phyloP scores from a whole-genome alignment of 2,113 vertebrate species.

The Heterotilapia buettikoferi region DNA sequence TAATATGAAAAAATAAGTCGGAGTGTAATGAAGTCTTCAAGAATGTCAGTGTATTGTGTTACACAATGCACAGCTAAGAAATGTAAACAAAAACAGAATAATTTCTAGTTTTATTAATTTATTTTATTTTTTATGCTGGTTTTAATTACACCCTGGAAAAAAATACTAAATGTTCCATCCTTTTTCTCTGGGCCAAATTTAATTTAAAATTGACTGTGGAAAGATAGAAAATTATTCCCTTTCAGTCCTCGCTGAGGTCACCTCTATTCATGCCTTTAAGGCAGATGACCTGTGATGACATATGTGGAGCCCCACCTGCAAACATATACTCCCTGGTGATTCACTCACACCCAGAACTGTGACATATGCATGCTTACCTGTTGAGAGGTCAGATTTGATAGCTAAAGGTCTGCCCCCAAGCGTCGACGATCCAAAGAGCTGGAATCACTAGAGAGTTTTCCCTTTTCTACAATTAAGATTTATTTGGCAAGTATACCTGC shows the following conservation, averaged over 20 bases:
- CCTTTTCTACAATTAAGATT: neutral
- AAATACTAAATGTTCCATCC: neutral
- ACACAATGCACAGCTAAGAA: neutral
- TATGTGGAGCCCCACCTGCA: neutral
- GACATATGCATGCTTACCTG: neutral
- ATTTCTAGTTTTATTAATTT: neutral
- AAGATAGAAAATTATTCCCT: neutral
- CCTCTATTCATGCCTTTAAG: neutral
- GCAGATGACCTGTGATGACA: neutral
- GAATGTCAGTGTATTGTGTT: neutral
- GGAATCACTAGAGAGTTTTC: neutral
- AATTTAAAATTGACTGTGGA: neutral
- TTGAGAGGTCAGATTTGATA: neutral
- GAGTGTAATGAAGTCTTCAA: neutral
- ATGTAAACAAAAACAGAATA: neutral
- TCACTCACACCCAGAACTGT: neutral
- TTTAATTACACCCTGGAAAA: neutral
- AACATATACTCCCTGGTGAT: neutral
- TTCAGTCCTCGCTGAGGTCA: neutral
- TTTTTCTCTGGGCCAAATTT: neutral
- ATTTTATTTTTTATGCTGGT: neutral
- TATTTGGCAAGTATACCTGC: neutral
- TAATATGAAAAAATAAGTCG: neutral
- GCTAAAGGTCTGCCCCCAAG: neutral
- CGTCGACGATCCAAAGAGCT: neutral